Base-by-base conservation (phyloP, 2,888 invertebrate genomes). In the Caenorhabditis japonica region DNA sequence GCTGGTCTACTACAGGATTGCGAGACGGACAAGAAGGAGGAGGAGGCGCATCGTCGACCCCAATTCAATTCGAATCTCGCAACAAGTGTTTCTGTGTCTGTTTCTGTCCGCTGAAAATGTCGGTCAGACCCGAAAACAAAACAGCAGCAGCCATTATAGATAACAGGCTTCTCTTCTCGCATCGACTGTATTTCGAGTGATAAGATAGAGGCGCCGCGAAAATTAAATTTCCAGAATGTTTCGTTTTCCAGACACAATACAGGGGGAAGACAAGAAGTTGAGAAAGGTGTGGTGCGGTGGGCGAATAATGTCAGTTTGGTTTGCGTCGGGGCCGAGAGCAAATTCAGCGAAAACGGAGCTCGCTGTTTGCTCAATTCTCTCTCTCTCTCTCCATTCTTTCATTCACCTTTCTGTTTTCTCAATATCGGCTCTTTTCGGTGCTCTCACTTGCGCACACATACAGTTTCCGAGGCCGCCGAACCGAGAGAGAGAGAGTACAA, bases 341-440 rank as follows among this genome's bases (percentile, higher is more conserved):
- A 36, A 34, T 46, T 25, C 56, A 34, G 33, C 33, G 46, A 58
- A 58, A 46, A 46, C 36, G 43, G 39, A 38, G 39, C 43, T 49
- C 19, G 17, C 58, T 59, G 39, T 47, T 59, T 59, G 47, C 59
- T 38, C 59, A 36, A 36, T 27, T 43, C 43, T 17, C 33, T 13
- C 43, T 43, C 17, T 39, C 27, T 46, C 49, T 19, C 15, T 49
- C 19, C 33, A 47, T 30, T n/a, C n/a, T n/a, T n/a, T n/a, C n/a
- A n/a, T n/a, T n/a, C n/a, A n/a, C n/a, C n/a, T n/a, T n/a, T n/a
- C n/a, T n/a, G n/a, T n/a, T n/a, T n/a, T n/a, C n/a, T n/a, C n/a
- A 30, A 47, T 47, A 47, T 47, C 47, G 47, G 47, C 47, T 47
- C 47, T 27, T 61, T 61, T 61, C 60, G 60, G 60, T 61, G 60